Evolutionary conservation across 1,140 invertebrate species (phyloP).

Genomic region (Drosophila albomicans): DNA sequence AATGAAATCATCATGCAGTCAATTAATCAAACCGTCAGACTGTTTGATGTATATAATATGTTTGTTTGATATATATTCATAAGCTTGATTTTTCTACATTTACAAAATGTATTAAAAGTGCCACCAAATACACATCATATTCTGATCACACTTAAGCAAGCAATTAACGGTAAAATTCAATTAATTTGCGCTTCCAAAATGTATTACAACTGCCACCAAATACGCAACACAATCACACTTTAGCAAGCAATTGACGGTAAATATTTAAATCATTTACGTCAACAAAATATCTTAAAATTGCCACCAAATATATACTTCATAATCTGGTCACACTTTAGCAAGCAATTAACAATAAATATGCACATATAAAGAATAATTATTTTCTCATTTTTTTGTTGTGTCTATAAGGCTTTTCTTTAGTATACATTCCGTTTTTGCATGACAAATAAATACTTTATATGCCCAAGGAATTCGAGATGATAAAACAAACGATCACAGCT

Average conservation of each 20-base stretch:
- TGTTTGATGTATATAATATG: neutral
- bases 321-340: slow-evolving; percentile 11
- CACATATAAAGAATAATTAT: neutral
- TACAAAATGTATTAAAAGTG: too few relatives aligned
- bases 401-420: too few relatives aligned
- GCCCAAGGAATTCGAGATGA: too few relatives aligned
- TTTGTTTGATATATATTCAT: too few relatives aligned
- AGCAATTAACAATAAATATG: slow-evolving; percentile 5
- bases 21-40: slow-evolving; percentile 42
- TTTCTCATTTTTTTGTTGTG: too few relatives aligned
- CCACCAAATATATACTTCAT: neutral
- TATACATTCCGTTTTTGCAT: too few relatives aligned
- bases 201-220: neutral
- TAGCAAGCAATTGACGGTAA: slow-evolving; percentile 9
- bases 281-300: too few relatives aligned
- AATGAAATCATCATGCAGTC: slow-evolving; percentile 30
- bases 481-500: too few relatives aligned
- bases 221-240: slow-evolving; percentile 9
- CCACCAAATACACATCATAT: slow-evolving; percentile 2
- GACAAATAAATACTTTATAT: too few relatives aligned
- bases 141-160: slow-evolving; percentile 12
- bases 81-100: too few relatives aligned
- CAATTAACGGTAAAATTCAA: neutral
- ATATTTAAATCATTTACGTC: neutral
- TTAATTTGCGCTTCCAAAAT: too few relatives aligned